A percentile compares a stretch with the other conserved stretches of the same genome.
These are phyloP conservation scores for Plemyria rubiginata DNA, from an alignment of 2,888 invertebrate genomes.

Conservation along the genomic window DNA sequence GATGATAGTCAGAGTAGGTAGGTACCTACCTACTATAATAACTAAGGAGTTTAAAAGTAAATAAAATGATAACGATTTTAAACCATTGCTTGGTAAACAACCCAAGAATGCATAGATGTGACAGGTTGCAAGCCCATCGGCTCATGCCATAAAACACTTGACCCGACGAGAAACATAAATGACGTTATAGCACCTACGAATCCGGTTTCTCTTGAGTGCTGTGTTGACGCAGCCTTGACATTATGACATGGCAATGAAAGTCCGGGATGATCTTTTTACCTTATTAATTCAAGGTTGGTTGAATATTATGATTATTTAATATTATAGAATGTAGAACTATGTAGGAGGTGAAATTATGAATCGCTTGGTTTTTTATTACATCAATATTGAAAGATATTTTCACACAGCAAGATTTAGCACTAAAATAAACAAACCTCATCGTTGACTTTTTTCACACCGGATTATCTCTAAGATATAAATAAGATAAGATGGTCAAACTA, in stretches of 20 bases:
- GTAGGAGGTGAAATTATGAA: slow-evolving; percentile 1
- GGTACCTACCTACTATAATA: too few relatives aligned
- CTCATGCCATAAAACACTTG: slow-evolving; percentile 18
- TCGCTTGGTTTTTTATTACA: not conserved
- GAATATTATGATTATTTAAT: slow-evolving; percentile 5
- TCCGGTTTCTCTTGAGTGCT: slow-evolving; percentile 38
- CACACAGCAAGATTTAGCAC: too few relatives aligned
- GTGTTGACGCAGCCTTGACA: slow-evolving; percentile 41
- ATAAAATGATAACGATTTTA: too few relatives aligned
- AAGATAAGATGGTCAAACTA: not conserved
- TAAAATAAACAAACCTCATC: not conserved
- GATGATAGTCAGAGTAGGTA: too few relatives aligned
- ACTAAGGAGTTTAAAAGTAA: too few relatives aligned
- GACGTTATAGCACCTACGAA: slow-evolving; percentile 19
- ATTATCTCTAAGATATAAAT: slow-evolving; percentile 13
- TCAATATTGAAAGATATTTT: too few relatives aligned
- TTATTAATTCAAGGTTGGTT: slow-evolving; percentile 19
- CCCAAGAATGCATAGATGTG: not conserved
- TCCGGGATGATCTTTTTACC: slow-evolving; percentile 16
- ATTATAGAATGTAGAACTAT: too few relatives aligned
- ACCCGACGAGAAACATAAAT: slow-evolving; percentile 22
- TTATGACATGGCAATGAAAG: slow-evolving; percentile 42
- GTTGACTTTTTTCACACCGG: not conserved
- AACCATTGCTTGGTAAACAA: too few relatives aligned
- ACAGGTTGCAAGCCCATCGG: not conserved